A percentile compares a stretch with the other conserved stretches of the same genome.
Conservation (phyloP, 1,140 invertebrate species). For the Drosophila ogumai region DNA sequence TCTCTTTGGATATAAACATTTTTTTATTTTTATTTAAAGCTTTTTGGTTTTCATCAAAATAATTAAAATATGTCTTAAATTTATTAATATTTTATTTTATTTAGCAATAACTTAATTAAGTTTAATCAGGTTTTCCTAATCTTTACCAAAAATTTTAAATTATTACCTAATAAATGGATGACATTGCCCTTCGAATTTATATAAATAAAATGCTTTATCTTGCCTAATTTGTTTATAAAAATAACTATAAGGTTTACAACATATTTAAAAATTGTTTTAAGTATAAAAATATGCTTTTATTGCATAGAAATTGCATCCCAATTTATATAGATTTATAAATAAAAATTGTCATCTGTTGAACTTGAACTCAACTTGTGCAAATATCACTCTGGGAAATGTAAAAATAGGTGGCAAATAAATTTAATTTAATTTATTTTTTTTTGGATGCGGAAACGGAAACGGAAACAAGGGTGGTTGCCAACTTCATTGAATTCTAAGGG, state of each 20-base stretch:
- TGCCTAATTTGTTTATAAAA: neutral
- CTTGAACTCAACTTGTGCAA: neutral
- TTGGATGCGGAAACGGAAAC: neutral
- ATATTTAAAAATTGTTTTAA: neutral
- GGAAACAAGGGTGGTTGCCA: neutral
- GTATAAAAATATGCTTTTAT: neutral
- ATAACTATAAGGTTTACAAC: neutral
- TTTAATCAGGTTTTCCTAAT: too few species aligned
- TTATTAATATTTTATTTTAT: too few species aligned
- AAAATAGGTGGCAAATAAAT: neutral
- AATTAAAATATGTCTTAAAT: too few species aligned
- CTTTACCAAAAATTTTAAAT: too few species aligned
- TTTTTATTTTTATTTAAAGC: too few species aligned
- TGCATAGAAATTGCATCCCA: too few species aligned
- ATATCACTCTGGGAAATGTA: neutral
- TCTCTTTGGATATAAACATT: too few species aligned
- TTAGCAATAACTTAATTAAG: too few species aligned
- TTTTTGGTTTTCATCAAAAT: too few species aligned
- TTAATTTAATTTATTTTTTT: neutral
- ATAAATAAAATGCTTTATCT: too few species aligned
- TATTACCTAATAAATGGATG: too few species aligned
- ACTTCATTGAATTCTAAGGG: constrained; percentile 3
- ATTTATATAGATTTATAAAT: neutral
- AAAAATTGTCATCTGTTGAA: neutral
- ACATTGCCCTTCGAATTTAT: too few species aligned